phyloP scores from a whole-genome alignment of 1,140 invertebrate species.

The Ditylenchus dipsaci region DNA sequence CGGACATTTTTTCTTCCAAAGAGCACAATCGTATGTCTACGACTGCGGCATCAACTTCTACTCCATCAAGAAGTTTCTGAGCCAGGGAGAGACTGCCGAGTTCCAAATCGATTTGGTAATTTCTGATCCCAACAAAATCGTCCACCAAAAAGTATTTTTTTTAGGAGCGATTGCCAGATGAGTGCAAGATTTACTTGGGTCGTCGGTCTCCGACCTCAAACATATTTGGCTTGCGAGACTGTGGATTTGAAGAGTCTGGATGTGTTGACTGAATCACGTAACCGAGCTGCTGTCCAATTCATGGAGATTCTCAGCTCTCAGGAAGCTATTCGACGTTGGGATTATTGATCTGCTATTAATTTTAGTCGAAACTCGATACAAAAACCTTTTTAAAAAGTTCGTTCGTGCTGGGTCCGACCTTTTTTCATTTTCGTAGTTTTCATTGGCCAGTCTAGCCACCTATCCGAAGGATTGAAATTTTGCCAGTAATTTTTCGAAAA shows the following conservation, averaged over 20 bases:
- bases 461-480: no score
- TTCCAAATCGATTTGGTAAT: conserved; percentile 9
- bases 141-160: no score
- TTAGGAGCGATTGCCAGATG: no score
- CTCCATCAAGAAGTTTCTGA: conserved; percentile 15
- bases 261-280: not conserved
- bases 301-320: conserved; percentile 19
- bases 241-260: conserved; percentile 1
- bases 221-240: conserved; percentile 13
- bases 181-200: not conserved
- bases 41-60: conserved; percentile 28
- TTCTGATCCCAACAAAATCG: no score
- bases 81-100: conserved; percentile 13
- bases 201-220: not conserved
- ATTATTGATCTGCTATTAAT: no score
- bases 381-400: no score
- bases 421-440: no score
- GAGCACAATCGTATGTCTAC: conserved; percentile 8
- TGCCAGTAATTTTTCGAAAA: no score
- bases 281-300: conserved; percentile 22
- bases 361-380: no score
- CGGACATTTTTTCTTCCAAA: conserved; percentile 2
- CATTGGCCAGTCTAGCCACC: no score
- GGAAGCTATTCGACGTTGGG: conserved; percentile 6
- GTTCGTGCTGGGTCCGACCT: no score